Base-by-base conservation (phyloP, 2,888 invertebrate genomes). In the Alloplasta piceator region DNA sequence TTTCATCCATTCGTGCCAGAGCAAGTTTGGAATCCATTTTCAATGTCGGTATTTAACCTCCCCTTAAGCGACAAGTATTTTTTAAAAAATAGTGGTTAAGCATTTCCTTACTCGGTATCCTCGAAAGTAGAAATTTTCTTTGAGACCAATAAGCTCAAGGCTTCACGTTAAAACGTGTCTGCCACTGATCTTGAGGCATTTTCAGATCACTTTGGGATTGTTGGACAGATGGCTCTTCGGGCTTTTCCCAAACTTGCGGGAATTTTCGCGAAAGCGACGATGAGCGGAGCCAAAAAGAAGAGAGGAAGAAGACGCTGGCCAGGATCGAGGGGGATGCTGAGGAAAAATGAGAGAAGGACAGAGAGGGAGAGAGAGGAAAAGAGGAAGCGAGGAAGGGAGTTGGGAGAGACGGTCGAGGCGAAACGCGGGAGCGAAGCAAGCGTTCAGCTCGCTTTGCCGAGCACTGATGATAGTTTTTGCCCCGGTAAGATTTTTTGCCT, bases 391-490 rank as follows among this genome's bases (percentile, higher is more conserved):
- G 83, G 26, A 43, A 41, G 50, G 55, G 82, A 78, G 61, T 72
- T 60, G 75, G 78, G 56, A 79, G 83, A 81, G 81, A 73, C 48
- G 61, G 78, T 50, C 66, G 74, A 72, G 60, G 76, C 61, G 55
- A 75, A 72, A 26, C 26, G 26, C 67, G 60, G 52, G 74, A 70
- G 84, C 82, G 73, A 85, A 85, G 85, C 84, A 85, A 87, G 87
- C 89, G 90, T 90, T 90, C 87, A 89, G 89, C 89, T 91, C 90
- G 90, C 90, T 90, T 91, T 90, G 87, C 88, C 89, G 87, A 91
- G 90, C 91, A 88, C 91, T 91, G 91, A 91, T 91, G 91, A 91
- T 91, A 91, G 91, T 91, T 91, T 91, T 91, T 91, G 91, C 74
- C 90, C 85, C 85, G 86, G 88, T 86, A 89, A 91, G 91, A 90